Evolutionary conservation across 2,113 vertebrate species (phyloP).

Genomic region (Planiliza haematocheilus): DNA sequence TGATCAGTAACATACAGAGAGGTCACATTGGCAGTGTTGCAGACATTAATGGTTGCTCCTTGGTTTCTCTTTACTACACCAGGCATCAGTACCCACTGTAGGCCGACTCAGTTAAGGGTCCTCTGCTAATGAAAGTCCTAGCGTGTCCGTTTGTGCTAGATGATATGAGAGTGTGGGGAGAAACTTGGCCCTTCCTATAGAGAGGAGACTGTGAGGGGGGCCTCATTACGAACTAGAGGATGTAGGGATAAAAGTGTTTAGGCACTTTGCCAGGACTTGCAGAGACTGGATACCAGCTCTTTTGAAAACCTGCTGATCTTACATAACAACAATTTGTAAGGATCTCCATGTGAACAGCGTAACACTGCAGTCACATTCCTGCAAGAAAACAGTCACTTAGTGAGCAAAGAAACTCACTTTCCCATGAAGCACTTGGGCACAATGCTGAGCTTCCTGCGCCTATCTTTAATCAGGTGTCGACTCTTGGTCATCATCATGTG

Average conservation of each 20-base stretch:
- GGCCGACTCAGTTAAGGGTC: conserved; percentile 54
- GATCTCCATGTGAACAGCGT: conserved; percentile 56
- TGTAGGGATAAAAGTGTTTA: conserved; percentile 56
- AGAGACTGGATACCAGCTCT: conserved; percentile 51
- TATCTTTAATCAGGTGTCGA: conserved; percentile 94
- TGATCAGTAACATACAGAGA: conserved; percentile 7
- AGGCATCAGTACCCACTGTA: conserved; percentile 10
- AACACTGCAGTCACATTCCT: conserved; percentile 46
- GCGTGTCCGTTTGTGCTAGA: conserved; percentile 10
- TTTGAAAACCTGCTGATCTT: conserved; percentile 62
- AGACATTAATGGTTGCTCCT: conserved; percentile 21
- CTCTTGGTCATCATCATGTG: conserved; percentile 99
- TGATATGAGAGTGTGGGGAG: conserved; percentile 45
- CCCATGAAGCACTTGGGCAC: conserved; percentile 98
- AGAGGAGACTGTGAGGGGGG: conserved; percentile 42
- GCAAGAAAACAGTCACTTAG: conserved; percentile 25
- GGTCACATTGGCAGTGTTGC: conserved; percentile 2
- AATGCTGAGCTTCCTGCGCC: conserved; percentile 95
- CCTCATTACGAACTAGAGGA: conserved; percentile 57
- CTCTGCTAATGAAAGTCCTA: conserved; percentile 66
- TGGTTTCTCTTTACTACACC: conserved; percentile 31
- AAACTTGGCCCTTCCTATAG: conserved; percentile 38
- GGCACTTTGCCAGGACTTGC: conserved; percentile 62
- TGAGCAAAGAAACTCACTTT: conserved; percentile 90
- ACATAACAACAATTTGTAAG: conserved; percentile 62